Evolutionary conservation across 1,140 invertebrate genomes (phyloP), one percentile per base, ranked within the genome.

Genomic region (Zaprionus capensis): DNA sequence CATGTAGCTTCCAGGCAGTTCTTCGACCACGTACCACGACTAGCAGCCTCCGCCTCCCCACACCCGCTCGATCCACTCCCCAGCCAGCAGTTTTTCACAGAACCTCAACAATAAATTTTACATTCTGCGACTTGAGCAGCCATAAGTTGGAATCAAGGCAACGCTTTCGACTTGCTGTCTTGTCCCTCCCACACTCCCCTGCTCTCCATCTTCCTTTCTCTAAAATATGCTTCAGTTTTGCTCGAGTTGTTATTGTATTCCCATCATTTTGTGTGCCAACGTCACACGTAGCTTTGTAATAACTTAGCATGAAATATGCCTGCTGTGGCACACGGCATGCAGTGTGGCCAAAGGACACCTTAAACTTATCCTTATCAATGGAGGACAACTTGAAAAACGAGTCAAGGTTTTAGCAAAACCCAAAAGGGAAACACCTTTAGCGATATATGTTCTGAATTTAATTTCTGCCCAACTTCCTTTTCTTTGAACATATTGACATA

Each of bases 301-400:
- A 87, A 88, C 73, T 87, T 81, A 72, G 14, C 44, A 81, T 88
- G 84, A 87, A 87, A 90, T 88, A 87, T 87, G 82, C 76, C 63
- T 49, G 46, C 1, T 59, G 51, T 17, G 38, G 17, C 53, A 46
- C 11, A 55, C 31, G 55, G 20, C 31, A 51, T 26, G 6, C 49
- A 26, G 31, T 31, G n/a, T 31, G 41, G 38, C 20, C 41, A 31
- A 7, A 49, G 34, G 1, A n/a, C 38, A 74, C 49, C 66, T 69
- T 69, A n/a, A 56, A 44, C 34, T 61, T 46, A 46, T 36, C 6
- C 63, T 24, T 55, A 17, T 51, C 15, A 11, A 17, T 15, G 31
- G 9, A 4, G 4, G 41, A 62, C 2, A 62, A 20, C 36, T 26
- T 26, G 14, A 66, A 56, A 56, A 66, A 14, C 51, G 34, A 56